These are phyloP conservation scores for Macrophya annulata DNA, from an alignment of 2,888 invertebrate species.

Conservation along the genomic window DNA sequence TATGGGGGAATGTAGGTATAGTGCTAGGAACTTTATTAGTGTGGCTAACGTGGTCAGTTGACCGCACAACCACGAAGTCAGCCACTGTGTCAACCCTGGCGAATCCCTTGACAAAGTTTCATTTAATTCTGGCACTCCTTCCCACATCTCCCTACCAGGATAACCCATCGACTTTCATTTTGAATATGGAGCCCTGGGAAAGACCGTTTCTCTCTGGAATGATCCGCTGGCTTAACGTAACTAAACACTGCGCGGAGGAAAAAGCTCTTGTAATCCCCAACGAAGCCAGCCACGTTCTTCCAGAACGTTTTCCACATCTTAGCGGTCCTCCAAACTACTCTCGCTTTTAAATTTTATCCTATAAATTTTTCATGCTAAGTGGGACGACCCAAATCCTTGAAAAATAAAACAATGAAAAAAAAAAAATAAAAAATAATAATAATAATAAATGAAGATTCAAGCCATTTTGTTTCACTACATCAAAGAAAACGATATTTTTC, in stretches of 20 bases:
- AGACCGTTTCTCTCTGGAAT: slow-evolving; percentile 32
- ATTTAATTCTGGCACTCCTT: background rate
- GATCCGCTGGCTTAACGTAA: slow-evolving; percentile 26
- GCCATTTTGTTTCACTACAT: background rate
- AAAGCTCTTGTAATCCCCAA: slow-evolving; percentile 42
- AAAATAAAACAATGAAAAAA: too few relatives aligned
- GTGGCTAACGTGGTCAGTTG: slow-evolving; percentile 13
- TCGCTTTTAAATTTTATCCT: slow-evolving; percentile 27
- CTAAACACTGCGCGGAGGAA: slow-evolving; percentile 42
- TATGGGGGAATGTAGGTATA: background rate
- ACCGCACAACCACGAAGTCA: slow-evolving; percentile 28
- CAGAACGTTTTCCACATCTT: slow-evolving; percentile 22
- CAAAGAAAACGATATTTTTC: background rate
- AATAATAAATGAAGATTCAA: background rate
- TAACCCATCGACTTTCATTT: slow-evolving; percentile 46
- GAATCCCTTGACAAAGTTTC: slow-evolving; percentile 49
- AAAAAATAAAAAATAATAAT: background rate
- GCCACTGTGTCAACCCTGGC: slow-evolving; percentile 28
- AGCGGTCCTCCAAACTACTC: slow-evolving; percentile 2
- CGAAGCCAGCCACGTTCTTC: slow-evolving; percentile 34
- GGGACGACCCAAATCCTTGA: background rate
- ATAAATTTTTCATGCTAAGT: slow-evolving; percentile 22
- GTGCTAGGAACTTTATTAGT: slow-evolving; percentile 30
- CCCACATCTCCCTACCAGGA: background rate
- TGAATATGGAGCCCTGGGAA: slow-evolving; percentile 44